Percentiles rank a stretch among this genome's conserved stretches.
These are phyloP conservation scores for Maniola jurtina DNA, from an alignment of 1,140 invertebrate species.

Conservation along the genomic window DNA sequence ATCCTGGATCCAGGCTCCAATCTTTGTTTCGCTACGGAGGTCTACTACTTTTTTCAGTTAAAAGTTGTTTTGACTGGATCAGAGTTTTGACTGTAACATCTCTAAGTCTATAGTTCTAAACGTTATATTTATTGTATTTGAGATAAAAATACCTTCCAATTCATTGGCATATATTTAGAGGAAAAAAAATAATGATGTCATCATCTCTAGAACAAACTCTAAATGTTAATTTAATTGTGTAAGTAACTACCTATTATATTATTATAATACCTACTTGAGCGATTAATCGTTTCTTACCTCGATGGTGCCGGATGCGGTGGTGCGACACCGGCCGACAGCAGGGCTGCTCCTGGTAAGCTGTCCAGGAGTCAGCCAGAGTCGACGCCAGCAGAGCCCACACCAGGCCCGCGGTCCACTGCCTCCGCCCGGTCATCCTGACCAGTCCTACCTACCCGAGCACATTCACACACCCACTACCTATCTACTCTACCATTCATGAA, in stretches of 20 bases:
- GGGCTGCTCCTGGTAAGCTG: conserved; percentile 73
- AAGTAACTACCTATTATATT: no score
- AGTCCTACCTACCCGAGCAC: conserved; percentile 44
- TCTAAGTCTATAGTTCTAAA: no score
- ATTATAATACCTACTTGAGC: no score
- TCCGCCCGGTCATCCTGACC: conserved; percentile 47
- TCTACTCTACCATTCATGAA: conserved; percentile 43
- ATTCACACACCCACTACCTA: conserved; percentile 52
- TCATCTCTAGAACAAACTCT: background rate
- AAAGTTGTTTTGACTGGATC: no score
- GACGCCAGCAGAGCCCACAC: conserved; percentile 52
- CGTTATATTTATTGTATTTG: no score
- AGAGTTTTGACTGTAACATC: no score
- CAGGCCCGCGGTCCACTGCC: conserved; percentile 53
- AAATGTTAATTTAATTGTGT: background rate
- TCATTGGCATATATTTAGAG: no score
- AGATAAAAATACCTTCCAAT: no score
- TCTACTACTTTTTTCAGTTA: no score
- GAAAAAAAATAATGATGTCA: no score
- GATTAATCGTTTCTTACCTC: conserved; percentile 56
- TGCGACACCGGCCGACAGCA: conserved; percentile 69
- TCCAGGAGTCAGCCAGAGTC: conserved; percentile 68
- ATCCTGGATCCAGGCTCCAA: no score
- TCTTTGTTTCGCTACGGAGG: no score
- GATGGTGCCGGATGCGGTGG: conserved; percentile 69